Evolutionary conservation across 2,888 invertebrate genomes (phyloP), one percentile per base, ranked within the genome.

Genomic region (Ectropis crepuscularia): DNA sequence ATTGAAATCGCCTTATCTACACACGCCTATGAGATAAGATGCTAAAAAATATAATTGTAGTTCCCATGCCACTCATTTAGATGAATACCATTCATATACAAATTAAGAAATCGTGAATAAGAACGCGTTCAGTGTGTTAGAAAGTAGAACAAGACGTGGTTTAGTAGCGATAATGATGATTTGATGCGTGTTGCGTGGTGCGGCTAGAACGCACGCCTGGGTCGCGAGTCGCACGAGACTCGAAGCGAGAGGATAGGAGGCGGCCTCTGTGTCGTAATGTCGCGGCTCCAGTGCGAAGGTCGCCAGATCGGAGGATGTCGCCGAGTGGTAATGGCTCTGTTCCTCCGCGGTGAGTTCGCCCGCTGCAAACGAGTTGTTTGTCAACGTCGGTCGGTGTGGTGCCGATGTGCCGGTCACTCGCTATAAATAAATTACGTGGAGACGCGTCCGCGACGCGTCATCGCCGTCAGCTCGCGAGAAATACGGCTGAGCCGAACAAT

Each of bases 351-450:
- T 41, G 41, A 45, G 41, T 58, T 71, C 67, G 62, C 57, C 12
- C 68, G 78, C 72, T 80, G 79, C 77, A 83, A 79, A 81, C 80
- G 78, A 79, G 82, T 86, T 90, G 89, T 90, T 89, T 88, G 87
- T 89, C 87, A 88, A 86, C 85, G 87, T 86, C 83, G 79, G 86
- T 86, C 83, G 79, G 42, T 75, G 78, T 81, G 81, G 78, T 85
- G 80, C 74, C 79, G 80, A 78, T 80, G 78, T 80, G 79, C 75
- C 80, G 75, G 79, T 77, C 77, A 79, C 77, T 77, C 68, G 79
- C 86, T 89, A 88, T 87, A 84, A 88, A 87, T 90, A 89, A 86
- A 81, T 79, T 81, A 82, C 80, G 78, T 77, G 73, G 74, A 81
- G 77, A 28, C 49, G 53, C 57, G 55, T 38, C 76, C 70, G 77